phyloP scores from a whole-genome alignment of 2,888 invertebrate species.

The Lathronympha strigana region DNA sequence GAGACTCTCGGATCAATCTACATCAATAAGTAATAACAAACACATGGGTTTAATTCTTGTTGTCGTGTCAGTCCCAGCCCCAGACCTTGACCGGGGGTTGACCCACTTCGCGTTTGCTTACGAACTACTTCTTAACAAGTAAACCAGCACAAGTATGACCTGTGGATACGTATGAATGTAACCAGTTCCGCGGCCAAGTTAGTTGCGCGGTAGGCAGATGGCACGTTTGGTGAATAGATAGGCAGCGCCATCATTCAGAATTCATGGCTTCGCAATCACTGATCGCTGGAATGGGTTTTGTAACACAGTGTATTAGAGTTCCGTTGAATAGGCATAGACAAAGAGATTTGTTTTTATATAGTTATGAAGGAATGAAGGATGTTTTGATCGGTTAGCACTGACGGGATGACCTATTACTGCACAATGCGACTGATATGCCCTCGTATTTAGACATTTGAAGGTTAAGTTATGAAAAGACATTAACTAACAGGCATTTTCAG shows the following conservation, averaged over 20 bases:
- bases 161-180: background rate
- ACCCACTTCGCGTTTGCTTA: constrained; percentile 32
- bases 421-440: background rate
- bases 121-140: background rate
- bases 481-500: too few relatives aligned
- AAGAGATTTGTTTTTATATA: constrained; percentile 1
- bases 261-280: constrained; percentile 56
- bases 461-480: too few relatives aligned
- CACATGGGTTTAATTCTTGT: constrained; percentile 14
- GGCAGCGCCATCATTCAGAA: constrained; percentile 50
- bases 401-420: background rate
- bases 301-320: constrained; percentile 46
- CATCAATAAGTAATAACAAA: background rate
- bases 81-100: constrained; percentile 37
- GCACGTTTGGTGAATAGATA: background rate
- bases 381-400: background rate
- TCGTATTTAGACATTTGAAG: too few relatives aligned
- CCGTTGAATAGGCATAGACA: background rate
- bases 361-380: constrained; percentile 1
- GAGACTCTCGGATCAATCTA: background rate
- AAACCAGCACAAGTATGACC: background rate
- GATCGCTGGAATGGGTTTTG: constrained; percentile 49
- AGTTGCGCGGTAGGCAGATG: background rate
- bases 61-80: constrained; percentile 21
- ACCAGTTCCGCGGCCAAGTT: background rate